Conservation (phyloP, 1,140 invertebrate genomes). For the Drosophila leontia region DNA sequence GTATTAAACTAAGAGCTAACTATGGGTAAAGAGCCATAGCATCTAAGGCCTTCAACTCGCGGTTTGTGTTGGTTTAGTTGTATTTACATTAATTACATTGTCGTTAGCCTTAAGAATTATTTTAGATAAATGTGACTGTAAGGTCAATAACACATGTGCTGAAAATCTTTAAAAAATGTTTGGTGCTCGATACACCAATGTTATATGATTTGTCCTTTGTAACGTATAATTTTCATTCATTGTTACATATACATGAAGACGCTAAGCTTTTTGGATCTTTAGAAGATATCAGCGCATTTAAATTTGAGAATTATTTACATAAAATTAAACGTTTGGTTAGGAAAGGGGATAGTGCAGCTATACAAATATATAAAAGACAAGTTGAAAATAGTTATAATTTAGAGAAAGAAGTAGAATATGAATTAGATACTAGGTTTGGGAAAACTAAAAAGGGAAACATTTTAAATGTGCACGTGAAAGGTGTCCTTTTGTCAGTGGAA, state of each 20-base stretch:
- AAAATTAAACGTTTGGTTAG: conserved; percentile 31
- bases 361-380: conserved; percentile 30
- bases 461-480: background rate
- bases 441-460: background rate
- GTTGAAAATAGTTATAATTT: background rate
- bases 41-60: no score
- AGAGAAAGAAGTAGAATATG: background rate
- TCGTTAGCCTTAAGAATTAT: background rate
- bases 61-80: no score
- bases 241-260: conserved; percentile 48
- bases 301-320: conserved; percentile 43
- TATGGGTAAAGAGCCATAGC: no score
- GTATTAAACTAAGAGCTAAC: no score
- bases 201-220: conserved; percentile 30
- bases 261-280: conserved; percentile 35
- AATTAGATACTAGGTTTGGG: conserved; percentile 5
- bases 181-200: conserved; percentile 29
- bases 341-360: conserved; percentile 25
- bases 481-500: background rate
- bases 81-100: no score
- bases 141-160: conserved; percentile 24
- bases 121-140: conserved; percentile 4
- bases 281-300: conserved; percentile 39
- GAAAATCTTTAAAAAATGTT: conserved; percentile 21
- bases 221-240: conserved; percentile 41